Conservation (phyloP, 2,888 invertebrate species). For the Pollenia amentaria region DNA sequence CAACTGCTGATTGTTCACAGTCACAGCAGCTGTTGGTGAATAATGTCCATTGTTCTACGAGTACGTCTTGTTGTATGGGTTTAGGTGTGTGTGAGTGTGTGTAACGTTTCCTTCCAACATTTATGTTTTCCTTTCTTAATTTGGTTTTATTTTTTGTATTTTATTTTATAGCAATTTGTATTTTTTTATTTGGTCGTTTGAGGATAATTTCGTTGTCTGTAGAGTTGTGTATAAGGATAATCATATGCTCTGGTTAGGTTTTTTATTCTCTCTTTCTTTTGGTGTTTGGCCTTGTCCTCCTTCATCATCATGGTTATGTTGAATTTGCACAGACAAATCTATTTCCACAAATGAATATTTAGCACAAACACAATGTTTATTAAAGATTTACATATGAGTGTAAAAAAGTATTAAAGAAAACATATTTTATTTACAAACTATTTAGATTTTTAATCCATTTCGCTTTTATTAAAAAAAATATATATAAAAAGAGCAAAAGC, state of each 20-base stretch:
- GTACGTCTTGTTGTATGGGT: slow-evolving; percentile 1
- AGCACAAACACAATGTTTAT: neutral
- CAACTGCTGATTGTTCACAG: slow-evolving; percentile 51
- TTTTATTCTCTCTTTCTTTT: slow-evolving; percentile 4
- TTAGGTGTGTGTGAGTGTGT: neutral
- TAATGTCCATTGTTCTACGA: slow-evolving; percentile 62
- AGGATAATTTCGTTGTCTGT: slow-evolving; percentile 57
- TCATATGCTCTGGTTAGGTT: slow-evolving; percentile 55
- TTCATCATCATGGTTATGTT: slow-evolving; percentile 28
- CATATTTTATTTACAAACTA: slow-evolving; percentile 38
- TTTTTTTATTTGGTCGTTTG: slow-evolving; percentile 49
- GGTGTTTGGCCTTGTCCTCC: slow-evolving; percentile 53
- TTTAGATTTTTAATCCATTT: slow-evolving; percentile 22
- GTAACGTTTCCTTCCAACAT: slow-evolving; percentile 34
- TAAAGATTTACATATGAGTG: slow-evolving; percentile 4
- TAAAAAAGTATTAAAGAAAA: slow-evolving; percentile 2
- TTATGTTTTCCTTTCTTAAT: slow-evolving; percentile 30
- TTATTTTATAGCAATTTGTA: slow-evolving; percentile 1
- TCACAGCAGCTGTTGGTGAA: slow-evolving; percentile 66
- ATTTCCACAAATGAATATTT: slow-evolving; percentile 16
- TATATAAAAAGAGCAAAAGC: neutral
- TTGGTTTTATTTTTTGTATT: slow-evolving; percentile 25
- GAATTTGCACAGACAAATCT: neutral
- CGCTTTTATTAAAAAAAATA: neutral
- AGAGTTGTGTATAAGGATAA: slow-evolving; percentile 42